These are phyloP conservation scores for Leistus spinibarbis DNA, from an alignment of 2,888 invertebrate genomes.

Conservation along the genomic window DNA sequence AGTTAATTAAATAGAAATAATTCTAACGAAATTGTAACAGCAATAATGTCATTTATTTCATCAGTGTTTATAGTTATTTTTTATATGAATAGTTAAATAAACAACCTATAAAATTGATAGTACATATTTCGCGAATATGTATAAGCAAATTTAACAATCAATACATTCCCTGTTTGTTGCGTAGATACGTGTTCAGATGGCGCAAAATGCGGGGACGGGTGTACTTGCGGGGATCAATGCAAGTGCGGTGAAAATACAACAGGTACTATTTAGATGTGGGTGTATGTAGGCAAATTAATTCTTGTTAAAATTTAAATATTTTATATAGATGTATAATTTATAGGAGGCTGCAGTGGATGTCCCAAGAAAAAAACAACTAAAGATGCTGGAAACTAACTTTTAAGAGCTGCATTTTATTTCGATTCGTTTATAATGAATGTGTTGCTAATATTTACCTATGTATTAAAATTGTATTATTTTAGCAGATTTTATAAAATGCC, in stretches of 20 bases:
- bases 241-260: conserved; percentile 59
- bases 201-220: conserved; percentile 61
- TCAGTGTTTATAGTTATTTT: conserved; percentile 1
- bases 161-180: conserved; percentile 42
- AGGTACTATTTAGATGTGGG: conserved; percentile 7
- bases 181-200: conserved; percentile 63
- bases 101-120: background rate
- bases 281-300: background rate
- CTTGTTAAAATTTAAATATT: background rate
- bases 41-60: background rate
- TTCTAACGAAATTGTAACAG: background rate
- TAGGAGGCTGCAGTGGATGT: conserved; percentile 24
- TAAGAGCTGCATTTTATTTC: background rate
- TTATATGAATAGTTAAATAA: conserved; percentile 3
- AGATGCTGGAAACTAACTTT: conserved; percentile 15
- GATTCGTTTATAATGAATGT: conserved; percentile 20
- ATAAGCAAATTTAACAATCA: conserved; percentile 6
- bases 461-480: background rate
- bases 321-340: background rate
- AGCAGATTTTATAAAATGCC: background rate
- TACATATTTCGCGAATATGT: background rate
- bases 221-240: conserved; percentile 65
- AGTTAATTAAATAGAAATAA: background rate
- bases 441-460: conserved; percentile 18
- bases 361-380: conserved; percentile 20